Evolutionary conservation across 2,888 invertebrate species (phyloP).

Genomic region (Yponomeuta malinellus): DNA sequence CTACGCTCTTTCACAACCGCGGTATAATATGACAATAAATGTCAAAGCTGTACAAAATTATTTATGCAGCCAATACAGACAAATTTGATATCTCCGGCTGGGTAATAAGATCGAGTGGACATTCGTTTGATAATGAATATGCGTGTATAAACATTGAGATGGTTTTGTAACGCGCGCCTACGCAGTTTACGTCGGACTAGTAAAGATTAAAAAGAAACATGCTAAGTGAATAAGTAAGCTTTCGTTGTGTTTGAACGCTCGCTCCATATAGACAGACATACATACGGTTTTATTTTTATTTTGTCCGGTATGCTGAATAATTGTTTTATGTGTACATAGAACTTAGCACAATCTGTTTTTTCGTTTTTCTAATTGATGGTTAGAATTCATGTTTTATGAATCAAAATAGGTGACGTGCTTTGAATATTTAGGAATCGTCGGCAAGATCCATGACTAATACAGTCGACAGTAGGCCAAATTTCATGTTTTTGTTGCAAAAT

Average conservation of each 20-base stretch:
- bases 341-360: no score
- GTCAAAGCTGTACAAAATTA: constrained; percentile 30
- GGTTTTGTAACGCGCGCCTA: constrained; percentile 9
- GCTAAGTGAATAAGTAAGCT: background rate
- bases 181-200: background rate
- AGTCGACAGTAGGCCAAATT: no score
- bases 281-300: no score
- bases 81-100: background rate
- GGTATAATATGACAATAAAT: constrained; percentile 31
- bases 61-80: background rate
- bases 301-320: no score
- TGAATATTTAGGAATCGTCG: no score
- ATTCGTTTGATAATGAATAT: background rate
- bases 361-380: no score
- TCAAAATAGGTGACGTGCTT: no score
- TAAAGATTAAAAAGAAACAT: constrained; percentile 3
- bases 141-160: background rate
- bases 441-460: no score
- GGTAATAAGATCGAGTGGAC: background rate
- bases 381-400: no score
- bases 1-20: background rate
- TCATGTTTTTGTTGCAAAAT: no score
- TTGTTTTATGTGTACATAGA: no score
- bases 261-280: no score
- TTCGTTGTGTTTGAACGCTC: background rate